Conservation (phyloP, 2,797 vertebrate genomes). For the Silurus lanzhouensis region DNA sequence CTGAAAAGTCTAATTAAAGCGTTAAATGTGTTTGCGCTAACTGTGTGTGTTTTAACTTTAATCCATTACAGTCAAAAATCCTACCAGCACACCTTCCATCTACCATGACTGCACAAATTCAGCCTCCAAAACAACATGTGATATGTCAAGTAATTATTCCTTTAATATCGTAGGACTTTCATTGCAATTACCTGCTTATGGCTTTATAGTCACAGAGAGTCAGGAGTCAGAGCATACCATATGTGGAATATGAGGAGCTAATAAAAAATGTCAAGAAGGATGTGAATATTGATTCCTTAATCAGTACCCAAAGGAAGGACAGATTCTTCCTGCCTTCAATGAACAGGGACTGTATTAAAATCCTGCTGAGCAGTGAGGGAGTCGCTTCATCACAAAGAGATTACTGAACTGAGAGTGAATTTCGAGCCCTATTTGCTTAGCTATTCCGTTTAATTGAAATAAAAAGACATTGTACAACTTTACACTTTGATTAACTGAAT, state of each 20-base stretch:
- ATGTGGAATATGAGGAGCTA: constrained; percentile 34
- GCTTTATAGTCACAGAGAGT: constrained; percentile 23
- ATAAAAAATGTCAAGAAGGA: constrained; percentile 54
- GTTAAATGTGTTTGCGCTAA: neutral
- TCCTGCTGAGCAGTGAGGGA: constrained; percentile 22
- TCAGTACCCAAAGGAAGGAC: constrained; percentile 43
- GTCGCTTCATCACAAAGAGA: constrained; percentile 45
- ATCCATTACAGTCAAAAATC: neutral
- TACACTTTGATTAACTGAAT: constrained; percentile 26
- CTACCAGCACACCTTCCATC: neutral
- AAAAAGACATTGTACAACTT: constrained; percentile 27
- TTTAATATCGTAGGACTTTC: constrained; percentile 28
- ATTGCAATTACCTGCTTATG: constrained; percentile 29
- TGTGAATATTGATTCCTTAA: constrained; percentile 49
- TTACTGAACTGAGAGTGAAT: constrained; percentile 59
- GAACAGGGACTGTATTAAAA: constrained; percentile 32
- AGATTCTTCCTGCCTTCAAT: constrained; percentile 51
- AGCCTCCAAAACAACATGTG: neutral
- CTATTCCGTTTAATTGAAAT: constrained; percentile 35
- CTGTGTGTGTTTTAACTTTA: too few species aligned
- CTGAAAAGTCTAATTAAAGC: neutral
- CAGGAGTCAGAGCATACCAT: constrained; percentile 27
- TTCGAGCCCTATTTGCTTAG: constrained; percentile 32
- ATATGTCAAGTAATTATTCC: neutral
- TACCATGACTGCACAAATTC: neutral